Evolutionary conservation across 2,797 vertebrate species (phyloP), one percentile per base, ranked within the genome.

Genomic region (Naso thynnoides): DNA sequence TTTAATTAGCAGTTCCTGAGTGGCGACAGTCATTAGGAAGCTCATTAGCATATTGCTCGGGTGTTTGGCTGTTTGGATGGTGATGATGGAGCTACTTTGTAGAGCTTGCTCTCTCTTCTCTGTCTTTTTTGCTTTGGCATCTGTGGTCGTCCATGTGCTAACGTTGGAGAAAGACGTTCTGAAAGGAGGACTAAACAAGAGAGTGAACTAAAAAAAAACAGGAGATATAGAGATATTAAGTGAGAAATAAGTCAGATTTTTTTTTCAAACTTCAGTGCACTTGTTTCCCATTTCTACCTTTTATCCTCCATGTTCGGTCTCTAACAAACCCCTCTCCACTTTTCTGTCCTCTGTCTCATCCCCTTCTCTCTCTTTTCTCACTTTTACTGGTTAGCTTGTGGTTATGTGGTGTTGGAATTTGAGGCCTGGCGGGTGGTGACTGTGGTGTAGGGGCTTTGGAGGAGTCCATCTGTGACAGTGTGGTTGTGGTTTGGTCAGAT

Each of bases 1-100:
- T 95, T 93, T 93, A 92, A 95, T 94, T 93, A 92, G 90, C 71
- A 64, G 75, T 24, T 87, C 75, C 78, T 92, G 90, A 90, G 90
- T 89, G 85, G 85, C 64, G 64, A 4, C 29, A 52, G 86, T 91
- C 87, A 88, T 94, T 93, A 93, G 78, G 80, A 66, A 77, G 77
- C 85, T 92, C 71, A 93, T 95, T 93, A 93, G 88, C 91, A 94
- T 92, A 88, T 88, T 81, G 85, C 69, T 55, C 0, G 65, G 49
- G 64, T 81, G 67, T 82, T 83, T 76, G 65, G 57, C 66, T 76
- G 65, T 91, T 91, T 84, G 56, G 65, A 86, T 31, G 67, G 72
- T 27, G 44, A 36, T 41, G 81, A 67, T 31, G 72, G 60, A 9
- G 48, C 70, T 19, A 53, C 76, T 90, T 79, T 86, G 84, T 31